Percentiles rank a stretch among this genome's conserved stretches.
Evolutionary conservation across 2,113 vertebrate species (phyloP).

Genomic region (Zosterops pallidus): DNA sequence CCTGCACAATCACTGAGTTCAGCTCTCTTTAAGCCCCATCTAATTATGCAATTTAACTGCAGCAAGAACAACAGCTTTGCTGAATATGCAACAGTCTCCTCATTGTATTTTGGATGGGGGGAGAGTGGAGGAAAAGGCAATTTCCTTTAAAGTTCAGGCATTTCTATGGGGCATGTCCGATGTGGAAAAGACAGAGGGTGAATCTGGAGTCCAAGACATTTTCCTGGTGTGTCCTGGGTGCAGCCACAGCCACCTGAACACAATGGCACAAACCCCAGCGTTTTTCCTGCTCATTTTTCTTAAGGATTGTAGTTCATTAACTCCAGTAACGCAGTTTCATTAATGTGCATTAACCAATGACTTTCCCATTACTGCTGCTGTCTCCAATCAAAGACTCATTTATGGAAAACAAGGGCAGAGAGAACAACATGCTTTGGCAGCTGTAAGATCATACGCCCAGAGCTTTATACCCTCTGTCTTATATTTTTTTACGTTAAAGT

Average conservation of each 20-base stretch:
- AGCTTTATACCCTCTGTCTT: conserved; percentile 53
- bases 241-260: background rate
- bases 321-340: background rate
- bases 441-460: conserved; percentile 23
- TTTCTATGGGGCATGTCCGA: background rate
- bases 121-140: background rate
- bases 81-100: background rate
- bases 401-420: conserved; percentile 57
- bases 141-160: background rate
- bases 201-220: background rate
- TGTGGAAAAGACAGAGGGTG: background rate
- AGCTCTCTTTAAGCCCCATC: background rate
- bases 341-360: background rate
- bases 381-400: conserved; percentile 46
- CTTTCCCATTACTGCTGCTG: conserved; percentile 14
- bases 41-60: background rate
- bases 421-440: conserved; percentile 41
- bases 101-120: background rate
- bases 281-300: background rate
- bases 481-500: conserved; percentile 50
- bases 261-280: background rate
- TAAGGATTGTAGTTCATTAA: background rate
- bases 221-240: background rate
- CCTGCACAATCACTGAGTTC: background rate
- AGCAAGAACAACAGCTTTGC: background rate